Percentiles rank a stretch among this genome's conserved stretches.
These are phyloP conservation scores for Microcebus lehilahytsara DNA, from an alignment of 2,113 vertebrate genomes.

Conservation along the genomic window DNA sequence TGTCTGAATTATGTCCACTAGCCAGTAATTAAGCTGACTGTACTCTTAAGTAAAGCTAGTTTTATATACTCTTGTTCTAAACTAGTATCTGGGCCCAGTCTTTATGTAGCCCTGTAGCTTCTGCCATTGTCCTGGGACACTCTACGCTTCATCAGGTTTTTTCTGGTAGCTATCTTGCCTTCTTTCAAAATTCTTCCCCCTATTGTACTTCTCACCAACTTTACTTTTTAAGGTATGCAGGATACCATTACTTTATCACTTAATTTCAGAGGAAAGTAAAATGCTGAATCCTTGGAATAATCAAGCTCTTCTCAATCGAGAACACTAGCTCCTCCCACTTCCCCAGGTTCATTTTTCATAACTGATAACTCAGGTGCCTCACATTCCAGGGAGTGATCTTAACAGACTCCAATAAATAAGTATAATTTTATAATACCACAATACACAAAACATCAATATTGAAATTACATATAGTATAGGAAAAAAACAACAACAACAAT, in stretches of 20 bases:
- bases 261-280: constrained; percentile 41
- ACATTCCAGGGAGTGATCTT: constrained; percentile 50
- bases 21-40: not conserved
- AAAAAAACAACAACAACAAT: constrained; percentile 46
- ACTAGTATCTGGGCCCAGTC: not conserved
- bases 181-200: not conserved
- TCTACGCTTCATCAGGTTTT: not conserved
- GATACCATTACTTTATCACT: not conserved
- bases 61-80: constrained; percentile 28
- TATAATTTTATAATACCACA: constrained; percentile 56
- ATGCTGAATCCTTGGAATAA: constrained; percentile 45
- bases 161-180: not conserved
- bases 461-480: constrained; percentile 54
- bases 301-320: not conserved
- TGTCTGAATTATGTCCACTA: constrained; percentile 14
- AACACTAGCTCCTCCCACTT: constrained; percentile 15
- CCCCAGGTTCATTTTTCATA: constrained; percentile 5
- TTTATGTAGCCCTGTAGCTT: not conserved
- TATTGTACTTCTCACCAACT: not conserved
- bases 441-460: constrained; percentile 61
- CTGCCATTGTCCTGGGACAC: not conserved
- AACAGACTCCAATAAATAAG: constrained; percentile 47
- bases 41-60: not conserved
- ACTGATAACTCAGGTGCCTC: constrained; percentile 50
- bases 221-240: not conserved